Evolutionary conservation across 2,113 vertebrate species (phyloP).

Genomic region (Oriolus oriolus): DNA sequence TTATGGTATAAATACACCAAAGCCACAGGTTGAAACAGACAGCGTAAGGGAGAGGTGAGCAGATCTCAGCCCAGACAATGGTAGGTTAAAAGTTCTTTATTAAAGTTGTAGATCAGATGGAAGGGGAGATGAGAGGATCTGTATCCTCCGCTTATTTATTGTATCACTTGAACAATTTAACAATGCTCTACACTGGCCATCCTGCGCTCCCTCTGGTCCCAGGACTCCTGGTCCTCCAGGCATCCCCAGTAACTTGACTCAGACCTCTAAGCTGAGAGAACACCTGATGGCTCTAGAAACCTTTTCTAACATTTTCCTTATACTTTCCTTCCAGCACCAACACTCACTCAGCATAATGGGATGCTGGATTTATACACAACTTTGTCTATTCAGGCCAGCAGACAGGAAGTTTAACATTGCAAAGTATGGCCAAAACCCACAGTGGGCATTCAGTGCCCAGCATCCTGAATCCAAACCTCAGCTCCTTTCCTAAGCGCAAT

Average conservation of each 20-base stretch:
- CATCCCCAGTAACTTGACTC: too few species aligned
- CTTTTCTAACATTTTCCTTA: neutral
- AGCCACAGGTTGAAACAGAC: neutral
- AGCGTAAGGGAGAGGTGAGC: neutral
- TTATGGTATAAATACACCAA: neutral
- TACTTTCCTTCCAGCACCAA: neutral
- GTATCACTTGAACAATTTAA: neutral
- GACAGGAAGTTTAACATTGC: neutral
- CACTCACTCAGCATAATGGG: neutral
- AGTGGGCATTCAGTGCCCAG: neutral
- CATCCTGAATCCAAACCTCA: neutral
- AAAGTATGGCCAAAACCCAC: neutral
- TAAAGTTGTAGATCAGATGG: neutral
- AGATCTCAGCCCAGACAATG: neutral
- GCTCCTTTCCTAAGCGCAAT: neutral
- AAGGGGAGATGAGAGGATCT: neutral
- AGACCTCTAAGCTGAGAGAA: neutral
- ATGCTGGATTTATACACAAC: neutral
- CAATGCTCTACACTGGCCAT: rapidly evolving
- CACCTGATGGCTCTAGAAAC: neutral
- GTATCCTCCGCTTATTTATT: neutral
- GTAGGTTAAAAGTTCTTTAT: neutral
- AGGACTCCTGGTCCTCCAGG: neutral
- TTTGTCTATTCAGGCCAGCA: neutral
- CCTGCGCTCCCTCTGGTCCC: neutral